Evolutionary conservation across 1,140 invertebrate species (phyloP).

Genomic region (Periplaneta americana): DNA sequence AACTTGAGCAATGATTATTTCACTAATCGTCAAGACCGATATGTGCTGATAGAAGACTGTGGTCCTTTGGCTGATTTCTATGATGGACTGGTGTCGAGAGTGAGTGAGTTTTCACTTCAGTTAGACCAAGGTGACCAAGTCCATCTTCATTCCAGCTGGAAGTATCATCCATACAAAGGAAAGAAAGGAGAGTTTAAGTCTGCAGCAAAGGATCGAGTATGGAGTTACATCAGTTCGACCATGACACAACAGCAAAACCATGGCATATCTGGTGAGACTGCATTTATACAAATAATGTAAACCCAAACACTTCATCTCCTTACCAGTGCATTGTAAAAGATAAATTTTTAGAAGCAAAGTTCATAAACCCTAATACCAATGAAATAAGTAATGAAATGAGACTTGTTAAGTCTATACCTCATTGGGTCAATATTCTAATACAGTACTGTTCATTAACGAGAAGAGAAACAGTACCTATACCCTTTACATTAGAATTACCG

Average conservation of each 20-base stretch:
- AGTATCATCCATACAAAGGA: constrained; percentile 37
- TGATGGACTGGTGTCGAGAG: constrained; percentile 21
- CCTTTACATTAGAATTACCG: no score
- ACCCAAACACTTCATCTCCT: no score
- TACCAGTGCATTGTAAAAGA: no score
- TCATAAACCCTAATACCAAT: no score
- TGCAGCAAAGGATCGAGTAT: neutral
- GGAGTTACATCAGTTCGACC: neutral
- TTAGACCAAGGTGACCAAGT: constrained; percentile 22
- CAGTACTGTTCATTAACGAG: no score
- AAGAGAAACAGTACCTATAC: no score
- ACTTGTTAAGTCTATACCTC: no score
- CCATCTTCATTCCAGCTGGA: constrained; percentile 30
- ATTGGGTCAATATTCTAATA: no score
- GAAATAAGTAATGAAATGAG: no score
- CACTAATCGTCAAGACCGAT: constrained; percentile 94
- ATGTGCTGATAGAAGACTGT: constrained; percentile 82
- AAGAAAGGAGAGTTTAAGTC: neutral
- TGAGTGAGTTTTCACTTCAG: constrained; percentile 13
- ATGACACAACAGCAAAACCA: neutral
- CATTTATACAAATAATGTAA: no score
- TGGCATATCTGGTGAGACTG: no score
- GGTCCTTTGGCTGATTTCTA: constrained; percentile 82
- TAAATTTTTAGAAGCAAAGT: no score
- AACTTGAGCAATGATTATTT: constrained; percentile 98